phyloP scores from a whole-genome alignment of 2,797 vertebrate genomes.

The Lepus oiostolus region DNA sequence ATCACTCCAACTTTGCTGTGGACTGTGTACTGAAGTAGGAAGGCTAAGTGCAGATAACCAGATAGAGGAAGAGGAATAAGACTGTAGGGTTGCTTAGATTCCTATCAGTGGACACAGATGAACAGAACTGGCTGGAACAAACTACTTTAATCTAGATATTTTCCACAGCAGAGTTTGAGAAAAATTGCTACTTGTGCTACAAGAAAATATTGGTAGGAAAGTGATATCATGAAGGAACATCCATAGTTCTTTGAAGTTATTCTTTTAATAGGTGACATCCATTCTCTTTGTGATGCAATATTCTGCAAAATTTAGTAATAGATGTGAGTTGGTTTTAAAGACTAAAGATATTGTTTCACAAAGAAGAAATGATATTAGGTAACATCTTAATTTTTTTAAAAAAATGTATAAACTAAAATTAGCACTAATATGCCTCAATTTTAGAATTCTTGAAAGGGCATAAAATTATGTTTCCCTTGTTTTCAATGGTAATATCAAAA shows the following conservation, averaged over 20 bases:
- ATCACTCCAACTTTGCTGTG: neutral
- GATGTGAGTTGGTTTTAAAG: neutral
- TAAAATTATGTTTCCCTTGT: neutral
- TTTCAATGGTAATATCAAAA: constrained; percentile 12
- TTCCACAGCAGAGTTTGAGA: neutral
- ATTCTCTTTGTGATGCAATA: neutral
- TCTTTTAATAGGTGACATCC: neutral
- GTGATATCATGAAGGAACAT: neutral
- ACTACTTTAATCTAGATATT: neutral
- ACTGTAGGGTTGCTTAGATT: neutral
- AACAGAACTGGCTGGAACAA: neutral
- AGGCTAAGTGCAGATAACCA: neutral
- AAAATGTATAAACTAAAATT: neutral
- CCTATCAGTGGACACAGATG: neutral
- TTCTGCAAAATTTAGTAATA: neutral
- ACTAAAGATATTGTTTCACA: neutral
- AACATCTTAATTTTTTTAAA: neutral
- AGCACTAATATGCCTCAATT: neutral
- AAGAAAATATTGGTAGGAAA: neutral
- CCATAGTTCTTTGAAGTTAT: neutral
- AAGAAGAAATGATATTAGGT: neutral
- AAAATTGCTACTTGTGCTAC: neutral
- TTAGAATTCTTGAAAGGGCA: neutral
- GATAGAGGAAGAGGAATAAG: neutral
- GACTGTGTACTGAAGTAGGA: neutral